Base-by-base conservation (phyloP, 2,888 invertebrate genomes). In the Caradrina kadenii region DNA sequence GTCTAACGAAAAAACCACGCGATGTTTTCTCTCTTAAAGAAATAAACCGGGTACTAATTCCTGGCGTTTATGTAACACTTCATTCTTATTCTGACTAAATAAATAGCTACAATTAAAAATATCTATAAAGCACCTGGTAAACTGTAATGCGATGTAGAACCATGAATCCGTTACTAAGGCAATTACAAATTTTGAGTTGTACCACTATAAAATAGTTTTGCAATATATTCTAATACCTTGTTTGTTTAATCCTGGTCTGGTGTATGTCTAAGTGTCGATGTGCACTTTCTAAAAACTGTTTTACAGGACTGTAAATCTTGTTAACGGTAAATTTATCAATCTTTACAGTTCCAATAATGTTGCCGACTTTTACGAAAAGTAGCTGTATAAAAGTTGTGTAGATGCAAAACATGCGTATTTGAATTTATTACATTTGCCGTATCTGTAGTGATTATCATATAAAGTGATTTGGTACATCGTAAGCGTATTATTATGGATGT, bases 261-360 rank as follows among this genome's bases (percentile, higher is more conserved):
- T 76, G 21, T 72, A 42, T 72, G 63, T 80, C 78, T 61, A 58
- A 69, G 63, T 66, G 55, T 70, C 63, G 45, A 67, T 42, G 31
- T 58, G 56, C 55, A 66, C 49, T 71, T 73, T 69, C 63, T 69
- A 67, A 76, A 79, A 80, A 76, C 67, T 63, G 22, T 73, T 76
- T 76, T 55, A 78, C 50, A n/a, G 42, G 10, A 10, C 48, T 19
- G 35, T 81, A 80, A 62, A 80, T 76, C 72, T 76, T 70, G 15
- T 61, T 69, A 73, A 70, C 63, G 1, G 67, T 45, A 22, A 50
- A 56, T 75, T 73, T 69, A 80, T 81, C 80, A 76, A 71, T 66
- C 56, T 53, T 64, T 69, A 52, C 58, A 50, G 59, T 64, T 35
- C 39, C 58, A 70, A 67, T 79, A 74, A 70, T 49, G 56, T 61